Evolutionary conservation across 2,113 vertebrate genomes (phyloP), one percentile per base, ranked within the genome.

Genomic region (Ceyx cyanopectus): DNA sequence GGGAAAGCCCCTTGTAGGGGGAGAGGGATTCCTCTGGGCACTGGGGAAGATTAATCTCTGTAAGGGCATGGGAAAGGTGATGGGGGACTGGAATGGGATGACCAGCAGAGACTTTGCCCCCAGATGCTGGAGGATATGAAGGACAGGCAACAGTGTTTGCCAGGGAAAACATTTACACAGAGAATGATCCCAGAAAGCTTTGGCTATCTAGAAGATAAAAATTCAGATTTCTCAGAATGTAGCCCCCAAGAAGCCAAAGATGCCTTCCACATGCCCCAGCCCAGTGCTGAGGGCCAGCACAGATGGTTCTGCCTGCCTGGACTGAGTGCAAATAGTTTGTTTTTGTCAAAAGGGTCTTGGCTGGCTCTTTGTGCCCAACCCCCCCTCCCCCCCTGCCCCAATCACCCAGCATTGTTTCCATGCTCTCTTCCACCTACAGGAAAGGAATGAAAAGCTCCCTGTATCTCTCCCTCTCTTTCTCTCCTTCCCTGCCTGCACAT

Each of bases 341-440:
- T 97, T 97, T 93, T 93, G 96, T 96, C 97, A 96, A 84, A 96
- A 97, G 85, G 46, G 46, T 96, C 95, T 94, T 77, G 89, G 86
- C 93, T 72, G 94, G 83, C 87, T 92, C 91, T 73, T 65, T 73
- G 70, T 93, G 92, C 85, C 37, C 37, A 37, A 37, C 37, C 37
- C 37, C 37, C 37, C 37, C 37, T 37, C 11, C 37, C 37, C 37
- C 37, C 37, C 37, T 37, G 37, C 37, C 37, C 37, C 37, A 37
- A 37, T 37, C 37, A 37, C 10, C 92, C 94, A 56, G 92, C 95
- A 97, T 97, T 97, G 97, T 98, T 98, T 90, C 95, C 97, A 50
- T 97, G 97, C 97, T 97, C 92, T 91, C 91, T 32, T 81, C 97
- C 97, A 97, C 98, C 97, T 97, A 98, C 97, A 95, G 95, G 60